Percentiles rank a stretch among this genome's conserved stretches.
Evolutionary conservation across 30 jellyfish, hydroid and myxozoan genomes (phyloP).

Genomic region (Clytia hemisphaerica): DNA sequence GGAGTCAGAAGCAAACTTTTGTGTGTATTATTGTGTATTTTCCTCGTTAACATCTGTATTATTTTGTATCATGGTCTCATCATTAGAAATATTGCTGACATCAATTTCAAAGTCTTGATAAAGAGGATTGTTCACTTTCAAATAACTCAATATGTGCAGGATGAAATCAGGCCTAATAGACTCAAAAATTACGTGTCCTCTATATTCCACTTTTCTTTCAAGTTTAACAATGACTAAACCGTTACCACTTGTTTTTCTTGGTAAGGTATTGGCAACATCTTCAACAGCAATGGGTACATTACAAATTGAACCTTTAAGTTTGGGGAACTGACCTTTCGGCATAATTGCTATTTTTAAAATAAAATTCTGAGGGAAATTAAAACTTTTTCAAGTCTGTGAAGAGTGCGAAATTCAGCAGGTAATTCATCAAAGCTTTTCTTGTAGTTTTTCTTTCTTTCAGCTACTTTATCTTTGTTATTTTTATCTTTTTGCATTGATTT

Average conservation of each 20-base stretch:
- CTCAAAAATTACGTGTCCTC: slow-evolving; percentile 4
- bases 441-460: too few species aligned
- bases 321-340: slow-evolving; percentile 16
- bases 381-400: not conserved
- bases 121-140: not conserved
- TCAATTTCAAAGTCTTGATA: slow-evolving; percentile 6
- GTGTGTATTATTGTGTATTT: too few species aligned
- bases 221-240: not conserved
- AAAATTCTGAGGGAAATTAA: not conserved
- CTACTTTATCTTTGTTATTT: too few species aligned
- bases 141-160: not conserved
- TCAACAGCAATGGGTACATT: not conserved
- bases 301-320: slow-evolving; percentile 3
- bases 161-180: not conserved
- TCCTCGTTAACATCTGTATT: too few species aligned
- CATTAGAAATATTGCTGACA: not conserved
- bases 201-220: not conserved
- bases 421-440: slow-evolving; percentile 4
- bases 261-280: not conserved
- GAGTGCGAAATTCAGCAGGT: not conserved
- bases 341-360: not conserved
- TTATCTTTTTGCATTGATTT: too few species aligned
- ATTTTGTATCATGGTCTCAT: too few species aligned
- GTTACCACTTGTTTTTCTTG: not conserved
- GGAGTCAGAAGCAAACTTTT: too few species aligned